Base-by-base conservation (phyloP, 1,140 invertebrate species). In the Cydia splendana region DNA sequence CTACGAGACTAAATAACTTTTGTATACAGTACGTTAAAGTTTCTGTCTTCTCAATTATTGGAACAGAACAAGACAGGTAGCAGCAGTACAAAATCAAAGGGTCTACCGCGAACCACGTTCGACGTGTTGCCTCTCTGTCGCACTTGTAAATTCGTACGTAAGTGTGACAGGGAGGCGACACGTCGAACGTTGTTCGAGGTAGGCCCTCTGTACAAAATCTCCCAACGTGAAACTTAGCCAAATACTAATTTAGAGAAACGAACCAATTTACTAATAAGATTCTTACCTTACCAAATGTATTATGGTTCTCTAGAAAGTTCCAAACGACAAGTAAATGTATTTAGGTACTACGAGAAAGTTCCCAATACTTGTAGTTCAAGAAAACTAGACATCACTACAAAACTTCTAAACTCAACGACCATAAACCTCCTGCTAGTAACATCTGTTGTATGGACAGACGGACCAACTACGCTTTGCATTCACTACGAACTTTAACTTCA, bases 401-500 rank as follows among this genome's bases (percentile, higher is more conserved):
- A 71, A 42, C 15, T 71, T 71, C 30, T 34, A 34, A 69, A 69
- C 30, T 71, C 34, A 38, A 71, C 67, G n/a, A 24, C 57, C 28
- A 71, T 38, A 71, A 71, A 71, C 30, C 67, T 34, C 4, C 67
- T 71, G 67, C 7, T 38, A 18, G 34, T 38, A 71, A 71, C 67
- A 71, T 71, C 67, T 71, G 67, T 71, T 71, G 67, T 71, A 71
- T 71, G n/a, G 67, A 71, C 67, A 71, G 67, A 71, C 34, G 15
- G 30, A 71, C 67, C 67, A 71, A 71, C 34, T 38, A 20, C n/a
- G 20, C 67, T 9, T 38, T 18, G 30, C 67, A 71, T 12, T 3
- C 13, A 15, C 65, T 13, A 38, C 5, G 34, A 71, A 18, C 38
- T 18, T 71, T 71, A 71, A 71, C 4, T 10, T 5, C 3, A 18